Evolutionary conservation across 2,888 invertebrate species (phyloP).

Genomic region (Zaprionus bogoriensis): DNA sequence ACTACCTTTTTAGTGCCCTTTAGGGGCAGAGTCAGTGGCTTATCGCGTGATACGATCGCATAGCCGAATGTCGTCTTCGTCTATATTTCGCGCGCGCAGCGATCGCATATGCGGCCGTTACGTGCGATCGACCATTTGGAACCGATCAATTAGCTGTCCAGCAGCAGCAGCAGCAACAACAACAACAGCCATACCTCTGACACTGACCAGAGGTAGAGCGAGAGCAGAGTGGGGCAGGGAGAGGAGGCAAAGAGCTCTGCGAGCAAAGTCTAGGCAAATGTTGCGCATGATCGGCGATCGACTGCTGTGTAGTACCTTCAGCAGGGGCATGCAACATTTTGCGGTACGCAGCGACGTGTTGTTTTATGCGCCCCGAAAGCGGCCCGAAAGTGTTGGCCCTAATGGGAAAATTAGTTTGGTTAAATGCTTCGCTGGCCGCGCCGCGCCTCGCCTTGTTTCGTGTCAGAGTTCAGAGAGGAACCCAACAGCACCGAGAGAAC

Average conservation of each 20-base stretch:
- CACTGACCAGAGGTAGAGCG: not conserved
- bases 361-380: conserved; percentile 43
- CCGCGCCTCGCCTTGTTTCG: not conserved
- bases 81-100: conserved; percentile 53
- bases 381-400: conserved; percentile 64
- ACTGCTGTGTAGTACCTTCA: too few species aligned
- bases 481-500: not conserved
- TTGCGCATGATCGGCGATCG: conserved; percentile 50
- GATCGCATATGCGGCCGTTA: conserved; percentile 59
- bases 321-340: conserved; percentile 37
- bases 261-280: conserved; percentile 43
- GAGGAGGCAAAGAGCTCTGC: not conserved
- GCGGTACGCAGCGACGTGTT: conserved; percentile 45
- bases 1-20: conserved; percentile 40
- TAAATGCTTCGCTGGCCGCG: conserved; percentile 59
- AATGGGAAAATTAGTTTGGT: conserved; percentile 74
- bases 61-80: conserved; percentile 75
- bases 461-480: conserved; percentile 36
- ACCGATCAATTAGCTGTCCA: conserved; percentile 83
- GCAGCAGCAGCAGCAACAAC: conserved; percentile 21
- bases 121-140: conserved; percentile 82
- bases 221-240: not conserved
- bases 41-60: conserved; percentile 82
- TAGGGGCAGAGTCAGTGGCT: conserved; percentile 51
- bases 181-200: conserved; percentile 5